These are phyloP conservation scores for Istiophorus platypterus DNA, from an alignment of 2,113 vertebrate genomes.

Conservation along the genomic window DNA sequence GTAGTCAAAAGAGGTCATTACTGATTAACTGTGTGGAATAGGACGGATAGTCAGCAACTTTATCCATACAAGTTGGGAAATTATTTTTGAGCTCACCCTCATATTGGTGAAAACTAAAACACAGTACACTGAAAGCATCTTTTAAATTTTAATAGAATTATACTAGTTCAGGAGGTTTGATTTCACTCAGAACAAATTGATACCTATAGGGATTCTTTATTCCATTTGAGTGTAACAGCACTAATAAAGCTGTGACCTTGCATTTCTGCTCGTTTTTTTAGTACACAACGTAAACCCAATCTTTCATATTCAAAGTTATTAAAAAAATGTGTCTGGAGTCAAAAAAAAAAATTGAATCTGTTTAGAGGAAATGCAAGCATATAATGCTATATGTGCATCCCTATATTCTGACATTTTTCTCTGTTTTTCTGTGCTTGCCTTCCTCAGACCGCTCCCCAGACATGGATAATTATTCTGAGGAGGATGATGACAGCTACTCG, in stretches of 20 bases:
- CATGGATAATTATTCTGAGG: slow-evolving; percentile 87
- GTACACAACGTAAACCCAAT: background rate
- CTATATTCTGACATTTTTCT: slow-evolving; percentile 11
- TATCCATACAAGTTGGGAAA: background rate
- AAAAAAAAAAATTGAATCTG: slow-evolving; percentile 11
- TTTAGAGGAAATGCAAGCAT: background rate
- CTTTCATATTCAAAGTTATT: background rate
- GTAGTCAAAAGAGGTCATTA: slow-evolving; percentile 14
- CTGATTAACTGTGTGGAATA: background rate
- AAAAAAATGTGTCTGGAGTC: too few relatives aligned
- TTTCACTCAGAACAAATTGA: background rate
- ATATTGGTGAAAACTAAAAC: background rate
- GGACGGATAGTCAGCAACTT: slow-evolving; percentile 14
- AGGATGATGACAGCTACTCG: slow-evolving; percentile 87
- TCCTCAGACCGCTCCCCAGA: slow-evolving; percentile 85
- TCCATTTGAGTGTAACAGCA: background rate
- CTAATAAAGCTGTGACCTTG: slow-evolving; percentile 21
- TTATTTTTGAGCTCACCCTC: slow-evolving; percentile 2
- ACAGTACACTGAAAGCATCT: background rate
- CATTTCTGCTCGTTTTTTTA: background rate
- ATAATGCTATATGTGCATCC: background rate
- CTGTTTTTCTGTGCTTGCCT: slow-evolving; percentile 20
- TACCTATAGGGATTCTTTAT: background rate
- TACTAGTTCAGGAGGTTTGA: slow-evolving; percentile 1
- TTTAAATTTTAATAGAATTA: background rate